Percentiles rank a stretch among this genome's conserved stretches.
phyloP scores from a whole-genome alignment of 2,888 invertebrate species.

The Aporophyla lueneburgensis region DNA sequence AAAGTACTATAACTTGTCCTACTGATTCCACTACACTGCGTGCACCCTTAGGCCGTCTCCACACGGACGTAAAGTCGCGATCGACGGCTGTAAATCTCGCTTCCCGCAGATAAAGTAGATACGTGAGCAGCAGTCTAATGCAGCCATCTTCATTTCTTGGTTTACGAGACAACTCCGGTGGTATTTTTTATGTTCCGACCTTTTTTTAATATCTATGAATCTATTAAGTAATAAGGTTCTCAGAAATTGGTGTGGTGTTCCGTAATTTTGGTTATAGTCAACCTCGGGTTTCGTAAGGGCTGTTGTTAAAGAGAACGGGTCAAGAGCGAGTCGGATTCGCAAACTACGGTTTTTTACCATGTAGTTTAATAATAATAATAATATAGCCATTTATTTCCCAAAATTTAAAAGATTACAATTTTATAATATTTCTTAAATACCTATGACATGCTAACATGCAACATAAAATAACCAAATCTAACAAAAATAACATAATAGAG shows the following conservation, averaged over 20 bases:
- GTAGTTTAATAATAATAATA: too few relatives aligned
- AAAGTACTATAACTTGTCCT: background rate
- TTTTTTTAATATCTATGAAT: conserved; percentile 63
- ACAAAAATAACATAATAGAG: too few relatives aligned
- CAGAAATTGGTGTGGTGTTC: conserved; percentile 13
- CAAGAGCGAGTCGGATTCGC: background rate
- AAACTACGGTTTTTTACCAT: background rate
- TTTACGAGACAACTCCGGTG: conserved; percentile 64
- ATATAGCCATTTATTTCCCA: too few relatives aligned
- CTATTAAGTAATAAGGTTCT: conserved; percentile 62
- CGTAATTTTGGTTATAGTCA: background rate
- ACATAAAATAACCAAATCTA: too few relatives aligned
- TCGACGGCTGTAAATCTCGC: conserved; percentile 77
- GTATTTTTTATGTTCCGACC: conserved; percentile 58
- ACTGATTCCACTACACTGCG: conserved; percentile 34
- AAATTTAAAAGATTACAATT: too few relatives aligned
- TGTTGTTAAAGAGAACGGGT: background rate
- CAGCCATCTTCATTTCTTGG: conserved; percentile 65
- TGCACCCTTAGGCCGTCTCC: conserved; percentile 66
- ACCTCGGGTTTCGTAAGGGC: background rate
- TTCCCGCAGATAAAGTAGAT: conserved; percentile 75
- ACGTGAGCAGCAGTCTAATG: conserved; percentile 79
- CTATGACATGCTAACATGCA: too few relatives aligned
- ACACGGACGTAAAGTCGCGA: conserved; percentile 75
- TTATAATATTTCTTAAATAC: too few relatives aligned